Base-by-base conservation (phyloP, 2,797 vertebrate species). In the Sebastes oblongus region DNA sequence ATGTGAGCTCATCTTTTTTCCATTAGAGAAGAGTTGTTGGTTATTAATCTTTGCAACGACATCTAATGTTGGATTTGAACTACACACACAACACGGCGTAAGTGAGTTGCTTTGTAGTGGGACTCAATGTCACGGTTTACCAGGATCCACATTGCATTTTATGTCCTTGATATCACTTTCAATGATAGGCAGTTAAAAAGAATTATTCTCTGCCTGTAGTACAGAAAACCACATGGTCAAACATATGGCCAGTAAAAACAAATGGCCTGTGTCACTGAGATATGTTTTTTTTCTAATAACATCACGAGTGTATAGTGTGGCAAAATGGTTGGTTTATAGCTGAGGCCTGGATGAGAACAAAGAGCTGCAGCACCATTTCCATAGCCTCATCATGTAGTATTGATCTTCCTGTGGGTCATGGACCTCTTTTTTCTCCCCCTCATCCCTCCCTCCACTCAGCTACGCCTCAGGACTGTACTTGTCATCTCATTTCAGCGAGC, bases 401-500 rank as follows among this genome's bases (percentile, higher is more conserved):
- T 83, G 86, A 93, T 90, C 79, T 66, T 34, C 67, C 72, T 70
- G 65, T 64, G 68, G 85, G 59, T 86, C 81, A 61, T 5, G 56
- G 67, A 54, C 27, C 55, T 29, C 27, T 22, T 39, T 61, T 34
- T 42, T 67, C 29, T 20, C 3, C 4, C 20, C 32, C 1, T 8
- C 55, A 32, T 50, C 39, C 30, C 67, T 69, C 64, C 65, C 66
- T 67, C 20, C 36, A 30, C 66, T 12, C 56, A 52, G 60, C 81
- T 25, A 29, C 8, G 55, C 85, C 56, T 81, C 72, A 29, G 75
- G 82, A 79, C 90, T 84, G 74, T 73, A 84, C 82, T 42, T 83
- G 87, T 87, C 80, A 78, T 92, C 77, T 89, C 78, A 76, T 87
- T 88, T 80, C 84, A 80, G 12, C 65, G 20, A 56, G 50, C 82